Percentiles rank a stretch among this genome's conserved stretches.
Conservation (phyloP, 2,797 vertebrate species). For the Gila robusta region DNA sequence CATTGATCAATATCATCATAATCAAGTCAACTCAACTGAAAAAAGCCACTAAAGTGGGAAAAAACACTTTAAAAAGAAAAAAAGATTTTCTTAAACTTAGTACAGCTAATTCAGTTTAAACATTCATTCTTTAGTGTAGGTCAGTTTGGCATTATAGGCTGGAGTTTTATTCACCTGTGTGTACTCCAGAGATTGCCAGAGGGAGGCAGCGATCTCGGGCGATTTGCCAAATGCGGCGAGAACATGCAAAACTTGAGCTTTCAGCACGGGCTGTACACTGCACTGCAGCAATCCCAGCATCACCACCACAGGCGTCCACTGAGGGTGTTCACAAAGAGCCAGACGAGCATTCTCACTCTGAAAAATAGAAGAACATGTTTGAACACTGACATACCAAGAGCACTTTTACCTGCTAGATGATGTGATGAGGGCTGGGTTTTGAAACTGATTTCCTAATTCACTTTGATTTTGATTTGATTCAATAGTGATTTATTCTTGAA, state of each 20-base stretch:
- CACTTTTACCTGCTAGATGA: not conserved
- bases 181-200: slow-evolving; percentile 98
- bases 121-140: not conserved
- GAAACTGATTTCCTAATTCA: not conserved
- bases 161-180: slow-evolving; percentile 84
- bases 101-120: not conserved
- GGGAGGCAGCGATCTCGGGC: slow-evolving; percentile 95
- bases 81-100: not conserved
- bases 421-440: not conserved
- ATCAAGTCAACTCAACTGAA: not conserved
- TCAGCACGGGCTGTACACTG: slow-evolving; percentile 91
- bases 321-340: slow-evolving; percentile 95
- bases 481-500: not conserved
- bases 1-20: not conserved
- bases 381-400: not conserved
- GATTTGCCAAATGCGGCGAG: slow-evolving; percentile 96
- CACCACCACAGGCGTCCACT: slow-evolving; percentile 96
- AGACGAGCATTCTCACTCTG: slow-evolving; percentile 98
- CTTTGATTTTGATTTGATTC: not conserved
- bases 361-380: slow-evolving; percentile 20
- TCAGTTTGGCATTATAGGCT: not conserved
- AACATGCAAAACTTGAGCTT: slow-evolving; percentile 88
- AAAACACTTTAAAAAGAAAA: no score
- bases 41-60: not conserved
- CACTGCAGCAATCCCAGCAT: slow-evolving; percentile 95